phyloP scores from a whole-genome alignment of 2,113 vertebrate genomes.

The Sterna hirundo region DNA sequence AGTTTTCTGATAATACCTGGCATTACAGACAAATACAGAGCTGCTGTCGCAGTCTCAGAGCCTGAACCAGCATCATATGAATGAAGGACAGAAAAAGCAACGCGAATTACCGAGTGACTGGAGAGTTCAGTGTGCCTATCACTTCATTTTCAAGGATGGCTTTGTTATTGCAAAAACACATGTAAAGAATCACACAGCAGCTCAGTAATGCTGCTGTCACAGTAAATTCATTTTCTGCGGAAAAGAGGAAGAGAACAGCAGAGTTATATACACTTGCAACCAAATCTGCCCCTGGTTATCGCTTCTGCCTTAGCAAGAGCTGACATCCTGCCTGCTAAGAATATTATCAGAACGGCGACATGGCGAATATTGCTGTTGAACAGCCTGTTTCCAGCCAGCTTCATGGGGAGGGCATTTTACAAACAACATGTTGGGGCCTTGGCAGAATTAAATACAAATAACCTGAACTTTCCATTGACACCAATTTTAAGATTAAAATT shows the following conservation, averaged over 20 bases:
- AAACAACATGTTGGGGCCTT: background rate
- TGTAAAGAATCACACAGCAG: background rate
- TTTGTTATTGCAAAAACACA: constrained; percentile 23
- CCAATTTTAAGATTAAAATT: background rate
- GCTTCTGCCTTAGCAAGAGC: constrained; percentile 8
- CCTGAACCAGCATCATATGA: background rate
- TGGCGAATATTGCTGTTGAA: background rate
- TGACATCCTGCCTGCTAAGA: constrained; percentile 17
- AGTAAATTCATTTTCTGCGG: constrained; percentile 35
- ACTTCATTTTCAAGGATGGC: background rate
- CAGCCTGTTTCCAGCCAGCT: constrained; percentile 1
- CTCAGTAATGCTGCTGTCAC: constrained; percentile 40
- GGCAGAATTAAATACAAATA: background rate
- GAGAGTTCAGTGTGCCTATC: background rate
- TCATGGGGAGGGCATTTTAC: background rate
- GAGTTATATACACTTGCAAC: background rate
- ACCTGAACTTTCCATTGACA: background rate
- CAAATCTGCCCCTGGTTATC: constrained; percentile 28
- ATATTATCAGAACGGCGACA: background rate
- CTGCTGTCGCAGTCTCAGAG: background rate
- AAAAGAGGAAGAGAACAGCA: constrained; percentile 1
- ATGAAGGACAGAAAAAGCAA: background rate
- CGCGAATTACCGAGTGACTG: background rate
- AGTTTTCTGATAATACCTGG: background rate
- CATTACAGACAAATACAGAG: background rate